Percentiles rank a stretch among this genome's conserved stretches.
phyloP scores from a whole-genome alignment of 1,140 invertebrate genomes.

The Magallana ariakensis region DNA sequence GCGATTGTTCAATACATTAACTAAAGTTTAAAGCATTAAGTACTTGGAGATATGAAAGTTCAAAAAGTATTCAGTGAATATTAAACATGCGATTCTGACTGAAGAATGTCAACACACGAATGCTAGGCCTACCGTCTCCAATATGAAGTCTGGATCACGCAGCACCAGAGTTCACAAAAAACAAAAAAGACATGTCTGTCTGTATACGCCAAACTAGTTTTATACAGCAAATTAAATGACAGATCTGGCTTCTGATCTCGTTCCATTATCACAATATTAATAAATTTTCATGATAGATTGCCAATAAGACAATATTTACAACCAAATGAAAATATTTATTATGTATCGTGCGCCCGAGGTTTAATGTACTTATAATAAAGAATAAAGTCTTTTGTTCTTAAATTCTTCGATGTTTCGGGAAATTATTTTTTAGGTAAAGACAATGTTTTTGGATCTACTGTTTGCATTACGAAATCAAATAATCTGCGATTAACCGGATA shows the following conservation, averaged over 20 bases:
- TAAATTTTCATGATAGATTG: background rate
- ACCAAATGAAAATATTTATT: background rate
- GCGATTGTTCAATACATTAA: background rate
- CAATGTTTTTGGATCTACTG: no score
- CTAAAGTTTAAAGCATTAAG: background rate
- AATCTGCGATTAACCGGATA: no score
- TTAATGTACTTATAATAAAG: background rate
- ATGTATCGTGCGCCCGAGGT: background rate
- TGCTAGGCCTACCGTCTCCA: background rate
- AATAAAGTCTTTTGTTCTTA: background rate
- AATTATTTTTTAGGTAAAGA: no score
- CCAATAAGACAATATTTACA: background rate
- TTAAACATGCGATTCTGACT: background rate
- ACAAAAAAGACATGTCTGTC: background rate
- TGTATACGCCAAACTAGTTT: no score
- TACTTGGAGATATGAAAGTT: background rate
- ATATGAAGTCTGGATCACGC: background rate
- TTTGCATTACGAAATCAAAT: no score
- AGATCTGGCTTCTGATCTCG: constrained; percentile 1
- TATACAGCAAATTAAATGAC: background rate
- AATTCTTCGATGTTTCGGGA: no score
- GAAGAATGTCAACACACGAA: background rate
- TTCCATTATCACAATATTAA: background rate
- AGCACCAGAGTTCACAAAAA: background rate
- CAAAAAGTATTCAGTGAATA: background rate